Conservation (phyloP, 2,113 vertebrate genomes). For the Willisornis vidua region DNA sequence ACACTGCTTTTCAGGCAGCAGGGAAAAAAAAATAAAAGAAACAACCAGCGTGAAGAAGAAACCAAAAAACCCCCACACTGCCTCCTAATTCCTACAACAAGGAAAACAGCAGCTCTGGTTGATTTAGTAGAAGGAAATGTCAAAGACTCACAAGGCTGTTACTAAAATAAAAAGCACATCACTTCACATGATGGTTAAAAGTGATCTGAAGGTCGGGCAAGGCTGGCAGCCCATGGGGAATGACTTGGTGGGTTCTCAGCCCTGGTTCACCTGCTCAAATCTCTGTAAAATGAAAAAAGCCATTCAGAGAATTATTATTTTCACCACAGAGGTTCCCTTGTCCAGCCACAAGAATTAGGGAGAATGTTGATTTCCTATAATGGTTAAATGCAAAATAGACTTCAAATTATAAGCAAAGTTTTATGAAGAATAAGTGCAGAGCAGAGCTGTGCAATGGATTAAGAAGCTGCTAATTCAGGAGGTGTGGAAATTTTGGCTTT, state of each 20-base stretch:
- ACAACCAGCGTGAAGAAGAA: neutral
- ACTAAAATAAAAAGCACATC: neutral
- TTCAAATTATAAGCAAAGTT: neutral
- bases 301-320: neutral
- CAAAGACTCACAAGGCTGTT: neutral
- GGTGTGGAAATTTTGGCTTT: neutral
- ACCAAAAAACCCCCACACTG: no score
- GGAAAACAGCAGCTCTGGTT: neutral
- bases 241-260: neutral
- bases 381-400: neutral
- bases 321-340: neutral
- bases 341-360: neutral
- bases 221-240: neutral
- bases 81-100: neutral
- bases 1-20: neutral
- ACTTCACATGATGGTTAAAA: neutral
- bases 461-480: conserved; percentile 4
- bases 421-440: neutral
- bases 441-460: neutral
- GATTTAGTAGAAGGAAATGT: neutral
- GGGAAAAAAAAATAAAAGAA: neutral
- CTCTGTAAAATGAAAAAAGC: neutral
- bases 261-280: neutral
- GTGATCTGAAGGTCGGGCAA: neutral
- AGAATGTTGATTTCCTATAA: rapidly evolving